Evolutionary conservation across 2,888 invertebrate genomes (phyloP), one percentile per base, ranked within the genome.

Genomic region (Miltochrista miniata): DNA sequence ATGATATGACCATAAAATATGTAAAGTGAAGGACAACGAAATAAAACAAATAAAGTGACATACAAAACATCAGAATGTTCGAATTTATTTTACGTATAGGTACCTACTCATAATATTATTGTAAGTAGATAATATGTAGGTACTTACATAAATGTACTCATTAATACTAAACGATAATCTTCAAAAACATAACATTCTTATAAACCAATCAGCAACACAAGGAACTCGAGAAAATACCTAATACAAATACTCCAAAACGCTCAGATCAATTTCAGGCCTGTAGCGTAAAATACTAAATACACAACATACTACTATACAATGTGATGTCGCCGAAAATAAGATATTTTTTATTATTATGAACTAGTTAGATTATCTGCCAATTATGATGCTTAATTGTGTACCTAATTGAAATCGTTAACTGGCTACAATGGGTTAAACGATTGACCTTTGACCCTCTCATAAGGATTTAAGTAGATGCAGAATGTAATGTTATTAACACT

Each of bases 361-460:
- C 48, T 56, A 53, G n/a, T n/a, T n/a, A n/a, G 51, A 24, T 24
- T 24, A 24, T 56, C 36, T 33, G 45, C 47, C 52, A 53, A 65
- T 56, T 51, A 57, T 59, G 46, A 18, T 51, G 59, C 49, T 43
- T 58, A 61, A 58, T 58, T 59, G 55, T 53, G 53, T 61, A 63
- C 65, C 52, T 59, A 24, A 24, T 24, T 24, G 18, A 40, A 63
- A 64, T 64, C 64, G 54, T 64, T 47, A 53, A 49, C 54, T 29
- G 54, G 56, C 54, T 54, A 57, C 54, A 59, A 52, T 46, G 53
- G 63, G 54, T 59, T 57, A 37, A 56, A 55, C 47, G 58, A 48
- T 62, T 66, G 51, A 64, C 49, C 64, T 50, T 51, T 58, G 66
- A 60, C 62, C 66, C 62, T 49, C 56, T 59, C 42, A 56, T 62